Evolutionary conservation across 1,140 invertebrate species (phyloP), one percentile per base, ranked within the genome.

Genomic region (Pseudomyrmex cubaensis): DNA sequence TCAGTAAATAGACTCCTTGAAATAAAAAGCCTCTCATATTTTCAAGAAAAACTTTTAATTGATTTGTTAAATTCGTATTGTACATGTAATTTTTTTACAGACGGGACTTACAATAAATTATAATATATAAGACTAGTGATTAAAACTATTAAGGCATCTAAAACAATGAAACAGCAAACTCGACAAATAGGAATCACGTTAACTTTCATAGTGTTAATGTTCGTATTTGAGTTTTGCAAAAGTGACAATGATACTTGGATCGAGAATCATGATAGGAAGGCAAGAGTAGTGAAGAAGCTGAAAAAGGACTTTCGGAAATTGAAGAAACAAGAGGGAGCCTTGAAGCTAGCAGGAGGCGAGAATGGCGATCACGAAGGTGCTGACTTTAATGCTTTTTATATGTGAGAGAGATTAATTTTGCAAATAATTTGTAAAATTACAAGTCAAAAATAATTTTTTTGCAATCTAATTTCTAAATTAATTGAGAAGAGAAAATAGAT

Each of bases 321-420:
- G 74, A 96, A 96, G 89, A 96, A 96, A 91, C 95, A 96, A 77
- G 97, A 97, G 76, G 97, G 97, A n/a, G 96, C 95, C 76, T 89
- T 97, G 15, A 96, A 96, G 85, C 93, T 97, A 1, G 94, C 97
- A 5, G 97, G 96, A 20, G 96, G 97, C 1, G 84, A 85, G 8
- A 91, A 94, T 3, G 95, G 92, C 13, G 95, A 95, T 85, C 95
- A 95, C 89, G 97, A 97, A 96, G 97, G 97, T 97, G 95, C 88
- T 9, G 9, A 3, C 15, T 13, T 64, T 44, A 56, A 22, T 1
- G 56, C 9, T 46, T 46, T 22, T 67, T 46, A 56, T 4, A 13
- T 7, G 20, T 20, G 20, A 20, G 20, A 20, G 35, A 35, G 0
- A 35, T 35, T 7, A 35, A 25, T 25, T 25, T 2, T 25, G 25